Evolutionary conservation across 2,888 invertebrate genomes (phyloP), one percentile per base, ranked within the genome.

Genomic region (Adelognathus sp.): DNA sequence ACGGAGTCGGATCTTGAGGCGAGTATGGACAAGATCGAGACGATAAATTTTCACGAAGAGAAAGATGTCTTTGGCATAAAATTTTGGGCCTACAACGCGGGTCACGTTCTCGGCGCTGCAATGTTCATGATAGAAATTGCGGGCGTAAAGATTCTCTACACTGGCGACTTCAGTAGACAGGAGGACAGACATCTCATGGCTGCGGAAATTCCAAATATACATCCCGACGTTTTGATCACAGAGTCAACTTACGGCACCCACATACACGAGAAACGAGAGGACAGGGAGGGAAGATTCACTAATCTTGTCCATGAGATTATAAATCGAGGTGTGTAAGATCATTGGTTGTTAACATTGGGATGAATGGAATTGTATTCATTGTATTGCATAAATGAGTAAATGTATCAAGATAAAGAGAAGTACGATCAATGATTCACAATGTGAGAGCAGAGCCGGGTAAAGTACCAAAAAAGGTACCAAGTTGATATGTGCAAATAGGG

Each of bases 121-220:
- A 99, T 99, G 99, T 99, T 99, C 91, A 99, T 99, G 98, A 97
- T 99, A 76, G 99, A 99, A 93, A 99, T 99, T 61, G 99, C 99
- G 31, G 99, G 99, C 11, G 98, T 99, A 1, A 88, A 95, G 94
- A 94, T 98, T 79, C 92, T 99, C 11, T 99, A 99, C 90, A 99
- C 99, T 0, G 99, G 99, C 0, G 99, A 99, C 89, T 99, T 99
- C 91, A 99, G 99, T 1, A 93, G 99, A 56, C 98, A 99, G 92
- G 99, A 99, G 92, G 99, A 99, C 92, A 93, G 99, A 6, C 99
- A 99, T 94, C 94, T 99, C 84, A 99, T 99, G 98, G 98, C 99
- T 0, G 99, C 99, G 0, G 99, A 99, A 92, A 97, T 99, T 86
- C 99, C 99, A 0, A 97, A 96, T 16, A 96, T 98, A 70, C 96